These are phyloP conservation scores for Zoroaster sp. DNA, from an alignment of 53 echinoderm and acorn worm species.

Conservation along the genomic window DNA sequence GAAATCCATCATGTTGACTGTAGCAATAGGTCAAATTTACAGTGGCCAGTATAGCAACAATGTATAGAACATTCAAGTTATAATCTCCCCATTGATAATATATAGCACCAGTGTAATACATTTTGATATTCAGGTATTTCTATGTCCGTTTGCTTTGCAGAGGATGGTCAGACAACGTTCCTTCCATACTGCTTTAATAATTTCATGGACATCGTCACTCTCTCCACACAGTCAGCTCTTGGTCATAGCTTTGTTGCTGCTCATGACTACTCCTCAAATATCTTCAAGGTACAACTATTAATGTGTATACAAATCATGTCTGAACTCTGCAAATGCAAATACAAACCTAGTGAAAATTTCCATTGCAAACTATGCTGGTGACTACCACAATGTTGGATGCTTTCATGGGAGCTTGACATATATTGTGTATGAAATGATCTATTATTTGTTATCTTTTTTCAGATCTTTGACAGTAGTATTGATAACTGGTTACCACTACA, in stretches of 20 bases:
- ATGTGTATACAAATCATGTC: too few species aligned
- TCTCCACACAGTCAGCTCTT: conserved; percentile 67
- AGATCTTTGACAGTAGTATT: conserved; percentile 95
- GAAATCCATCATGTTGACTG: too few species aligned
- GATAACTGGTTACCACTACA: conserved; percentile 92
- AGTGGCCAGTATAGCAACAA: too few species aligned
- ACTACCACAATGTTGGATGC: too few species aligned
- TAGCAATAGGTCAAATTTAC: too few species aligned
- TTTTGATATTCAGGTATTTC: neutral
- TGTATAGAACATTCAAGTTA: too few species aligned
- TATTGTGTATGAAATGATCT: too few species aligned
- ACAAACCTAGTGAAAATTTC: too few species aligned
- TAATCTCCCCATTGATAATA: neutral
- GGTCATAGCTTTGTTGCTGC: conserved; percentile 74
- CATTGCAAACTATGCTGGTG: too few species aligned
- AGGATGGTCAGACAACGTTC: conserved; percentile 58
- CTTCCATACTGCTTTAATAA: conserved; percentile 82
- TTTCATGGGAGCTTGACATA: too few species aligned
- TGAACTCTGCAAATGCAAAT: too few species aligned
- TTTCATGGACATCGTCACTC: conserved; percentile 76
- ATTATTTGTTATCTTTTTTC: neutral
- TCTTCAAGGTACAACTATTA: conserved; percentile 73
- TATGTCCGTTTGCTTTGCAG: conserved; percentile 9
- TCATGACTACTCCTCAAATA: conserved; percentile 69
- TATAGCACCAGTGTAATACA: neutral